These are phyloP conservation scores for Cinclus mexicanus DNA, from an alignment of 2,113 vertebrate species.

Conservation along the genomic window DNA sequence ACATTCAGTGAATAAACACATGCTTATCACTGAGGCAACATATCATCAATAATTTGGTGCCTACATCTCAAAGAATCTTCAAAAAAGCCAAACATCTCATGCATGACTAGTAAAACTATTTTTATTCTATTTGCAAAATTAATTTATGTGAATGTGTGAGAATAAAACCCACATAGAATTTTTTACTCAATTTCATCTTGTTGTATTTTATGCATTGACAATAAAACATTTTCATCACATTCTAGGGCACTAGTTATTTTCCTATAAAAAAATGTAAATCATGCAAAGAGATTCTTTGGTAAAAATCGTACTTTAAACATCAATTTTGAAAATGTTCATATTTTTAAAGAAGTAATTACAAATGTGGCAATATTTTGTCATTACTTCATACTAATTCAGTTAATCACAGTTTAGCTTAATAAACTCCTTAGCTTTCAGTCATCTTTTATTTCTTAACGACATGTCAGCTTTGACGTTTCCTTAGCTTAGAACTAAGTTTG, in stretches of 20 bases:
- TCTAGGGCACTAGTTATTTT: background rate
- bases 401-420: conserved; percentile 26
- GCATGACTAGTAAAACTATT: background rate
- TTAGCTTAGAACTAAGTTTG: background rate
- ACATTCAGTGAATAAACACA: background rate
- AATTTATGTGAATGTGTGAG: background rate
- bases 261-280: background rate
- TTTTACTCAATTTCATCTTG: background rate
- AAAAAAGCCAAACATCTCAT: background rate
- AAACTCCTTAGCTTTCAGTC: background rate
- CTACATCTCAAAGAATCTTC: background rate
- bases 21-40: background rate
- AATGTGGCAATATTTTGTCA: background rate
- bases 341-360: conserved; percentile 21
- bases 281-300: background rate
- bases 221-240: background rate
- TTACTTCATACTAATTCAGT: conserved; percentile 7
- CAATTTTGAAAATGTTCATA: background rate
- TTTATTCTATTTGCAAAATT: background rate
- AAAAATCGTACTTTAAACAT: background rate
- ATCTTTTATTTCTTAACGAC: conserved; percentile 8
- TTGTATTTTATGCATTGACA: background rate
- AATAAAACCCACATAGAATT: background rate
- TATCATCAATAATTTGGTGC: background rate
- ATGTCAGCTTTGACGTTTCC: background rate